A percentile compares a stretch with the other conserved stretches of the same genome.
These are phyloP conservation scores for Eurypyga helias DNA, from an alignment of 2,113 vertebrate species.

Conservation along the genomic window DNA sequence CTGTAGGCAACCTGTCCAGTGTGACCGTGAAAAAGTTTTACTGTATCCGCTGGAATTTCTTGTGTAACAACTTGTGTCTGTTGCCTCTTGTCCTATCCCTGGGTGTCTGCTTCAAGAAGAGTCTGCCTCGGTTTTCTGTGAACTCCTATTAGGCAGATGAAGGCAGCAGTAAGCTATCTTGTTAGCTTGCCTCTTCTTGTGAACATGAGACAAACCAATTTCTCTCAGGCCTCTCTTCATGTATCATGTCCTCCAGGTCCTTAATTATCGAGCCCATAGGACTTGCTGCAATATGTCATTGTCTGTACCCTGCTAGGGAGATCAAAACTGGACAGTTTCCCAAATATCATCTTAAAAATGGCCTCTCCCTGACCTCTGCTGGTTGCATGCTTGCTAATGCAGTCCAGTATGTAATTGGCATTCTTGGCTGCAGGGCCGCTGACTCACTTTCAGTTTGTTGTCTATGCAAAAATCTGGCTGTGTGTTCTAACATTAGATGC, in stretches of 20 bases:
- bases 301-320: not conserved
- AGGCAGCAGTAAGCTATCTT: not conserved
- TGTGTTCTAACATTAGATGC: not conserved
- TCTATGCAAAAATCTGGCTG: not conserved
- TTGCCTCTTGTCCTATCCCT: not conserved
- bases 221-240: not conserved
- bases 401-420: not conserved
- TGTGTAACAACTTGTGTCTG: rapidly evolving
- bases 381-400: not conserved
- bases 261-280: not conserved
- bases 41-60: not conserved
- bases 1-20: not conserved
- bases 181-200: not conserved
- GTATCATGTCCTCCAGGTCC: not conserved
- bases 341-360: not conserved
- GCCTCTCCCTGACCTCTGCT: not conserved
- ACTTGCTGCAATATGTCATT: not conserved
- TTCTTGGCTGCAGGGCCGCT: not conserved
- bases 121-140: not conserved
- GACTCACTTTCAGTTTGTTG: not conserved
- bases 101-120: not conserved
- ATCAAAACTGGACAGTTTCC: not conserved
- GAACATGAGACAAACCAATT: not conserved
- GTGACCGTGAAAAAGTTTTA: not conserved
- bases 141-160: not conserved